Conservation (phyloP, 2,797 vertebrate genomes). For the Paedocypris micromegethes region DNA sequence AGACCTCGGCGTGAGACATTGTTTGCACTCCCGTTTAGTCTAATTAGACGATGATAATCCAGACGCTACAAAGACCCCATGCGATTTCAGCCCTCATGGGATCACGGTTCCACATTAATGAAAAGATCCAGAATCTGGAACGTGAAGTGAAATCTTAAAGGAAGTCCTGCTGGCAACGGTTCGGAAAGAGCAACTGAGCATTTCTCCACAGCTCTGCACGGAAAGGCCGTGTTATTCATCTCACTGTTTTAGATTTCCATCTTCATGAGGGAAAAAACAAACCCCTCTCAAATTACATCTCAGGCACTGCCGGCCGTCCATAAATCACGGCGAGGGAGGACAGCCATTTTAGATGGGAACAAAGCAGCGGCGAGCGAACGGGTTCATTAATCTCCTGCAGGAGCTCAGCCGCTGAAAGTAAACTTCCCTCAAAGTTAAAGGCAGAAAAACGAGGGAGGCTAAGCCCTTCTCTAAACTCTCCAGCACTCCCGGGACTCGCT, state of each 20-base stretch:
- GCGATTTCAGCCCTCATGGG: too few species aligned
- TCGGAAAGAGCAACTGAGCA: too few species aligned
- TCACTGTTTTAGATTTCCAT: conserved; percentile 70
- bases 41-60: too few species aligned
- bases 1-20: too few species aligned
- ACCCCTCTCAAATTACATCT: conserved; percentile 67
- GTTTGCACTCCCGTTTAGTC: too few species aligned
- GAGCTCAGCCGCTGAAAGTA: conserved; percentile 56
- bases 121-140: too few species aligned
- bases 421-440: conserved; percentile 47
- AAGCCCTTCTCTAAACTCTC: conserved; percentile 27
- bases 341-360: conserved; percentile 47
- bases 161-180: too few species aligned
- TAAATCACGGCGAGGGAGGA: conserved; percentile 64
- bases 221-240: conserved; percentile 66
- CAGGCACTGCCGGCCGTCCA: conserved; percentile 66
- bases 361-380: conserved; percentile 55
- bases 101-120: too few species aligned
- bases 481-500: conserved; percentile 2
- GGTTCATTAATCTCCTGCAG: conserved; percentile 70
- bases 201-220: conserved; percentile 30
- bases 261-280: conserved; percentile 71
- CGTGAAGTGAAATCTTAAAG: too few species aligned
- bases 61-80: too few species aligned
- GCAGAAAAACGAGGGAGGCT: conserved; percentile 40